phyloP scores from a whole-genome alignment of 2,797 vertebrate species.

The Myotis findleyi region DNA sequence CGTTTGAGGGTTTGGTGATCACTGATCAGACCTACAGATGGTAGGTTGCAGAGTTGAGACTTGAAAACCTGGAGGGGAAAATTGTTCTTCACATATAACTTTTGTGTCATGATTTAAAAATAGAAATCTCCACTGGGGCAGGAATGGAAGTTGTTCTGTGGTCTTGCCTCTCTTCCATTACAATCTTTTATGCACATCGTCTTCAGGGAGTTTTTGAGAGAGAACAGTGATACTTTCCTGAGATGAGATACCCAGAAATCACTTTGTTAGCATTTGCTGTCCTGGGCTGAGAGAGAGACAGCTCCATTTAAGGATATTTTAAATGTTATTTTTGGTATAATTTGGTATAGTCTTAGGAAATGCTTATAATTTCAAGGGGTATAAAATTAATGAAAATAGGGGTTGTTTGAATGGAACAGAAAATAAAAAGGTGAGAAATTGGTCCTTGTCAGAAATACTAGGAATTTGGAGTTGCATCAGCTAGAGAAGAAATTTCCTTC shows the following conservation, averaged over 20 bases:
- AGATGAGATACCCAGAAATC: not conserved
- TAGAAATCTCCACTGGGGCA: not conserved
- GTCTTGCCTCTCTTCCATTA: not conserved
- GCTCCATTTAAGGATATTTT: not conserved
- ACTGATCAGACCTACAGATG: not conserved
- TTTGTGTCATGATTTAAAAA: not conserved
- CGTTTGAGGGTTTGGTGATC: not conserved
- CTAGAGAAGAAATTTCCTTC: not conserved
- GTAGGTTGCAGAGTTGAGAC: not conserved
- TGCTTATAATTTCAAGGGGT: not conserved
- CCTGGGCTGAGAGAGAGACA: not conserved
- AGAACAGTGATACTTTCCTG: not conserved
- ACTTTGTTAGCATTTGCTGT: not conserved
- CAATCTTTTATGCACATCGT: not conserved
- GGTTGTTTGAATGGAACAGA: not conserved
- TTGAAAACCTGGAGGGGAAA: not conserved
- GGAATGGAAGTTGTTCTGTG: not conserved
- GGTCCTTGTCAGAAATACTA: not conserved
- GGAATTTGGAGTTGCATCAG: not conserved
- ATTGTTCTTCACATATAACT: not conserved
- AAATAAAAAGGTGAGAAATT: not conserved
- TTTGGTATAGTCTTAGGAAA: not conserved
- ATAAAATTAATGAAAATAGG: not conserved
- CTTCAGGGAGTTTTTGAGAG: constrained; percentile 22
- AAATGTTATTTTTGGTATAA: not conserved